These are phyloP conservation scores for Odontesthes bonariensis DNA, from an alignment of 2,113 vertebrate genomes.

Conservation along the genomic window DNA sequence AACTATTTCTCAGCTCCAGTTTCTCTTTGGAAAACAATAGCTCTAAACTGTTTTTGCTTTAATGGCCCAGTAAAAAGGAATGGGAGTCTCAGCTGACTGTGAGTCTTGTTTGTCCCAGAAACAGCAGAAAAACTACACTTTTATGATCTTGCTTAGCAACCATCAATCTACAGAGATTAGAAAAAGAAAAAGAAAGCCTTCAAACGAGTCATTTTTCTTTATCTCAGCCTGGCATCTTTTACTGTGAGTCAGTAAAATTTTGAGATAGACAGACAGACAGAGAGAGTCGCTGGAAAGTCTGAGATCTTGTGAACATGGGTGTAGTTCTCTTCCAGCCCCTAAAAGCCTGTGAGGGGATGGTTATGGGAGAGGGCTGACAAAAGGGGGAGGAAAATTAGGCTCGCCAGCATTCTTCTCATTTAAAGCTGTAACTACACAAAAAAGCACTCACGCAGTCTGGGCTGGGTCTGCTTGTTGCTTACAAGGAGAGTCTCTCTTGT, in stretches of 20 bases:
- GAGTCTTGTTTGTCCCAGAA: conserved; percentile 56
- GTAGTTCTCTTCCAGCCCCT: conserved; percentile 74
- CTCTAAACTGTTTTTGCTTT: conserved; percentile 73
- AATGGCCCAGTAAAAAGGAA: conserved; percentile 59
- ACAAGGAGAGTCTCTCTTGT: conserved; percentile 79
- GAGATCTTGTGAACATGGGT: conserved; percentile 76
- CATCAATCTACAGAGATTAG: conserved; percentile 11
- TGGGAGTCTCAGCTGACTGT: conserved; percentile 43
- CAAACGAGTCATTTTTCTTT: conserved; percentile 22
- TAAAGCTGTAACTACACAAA: conserved; percentile 82
- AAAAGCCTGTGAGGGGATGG: conserved; percentile 80
- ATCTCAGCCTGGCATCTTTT: conserved; percentile 20
- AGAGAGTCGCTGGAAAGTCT: conserved; percentile 50
- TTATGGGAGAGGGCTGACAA: conserved; percentile 82
- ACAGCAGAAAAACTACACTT: conserved; percentile 71
- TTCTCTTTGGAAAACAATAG: conserved; percentile 44
- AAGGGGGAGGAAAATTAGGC: conserved; percentile 85
- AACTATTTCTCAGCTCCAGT: neutral
- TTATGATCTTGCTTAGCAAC: conserved; percentile 71
- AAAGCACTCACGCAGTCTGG: conserved; percentile 74
- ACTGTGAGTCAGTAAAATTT: neutral
- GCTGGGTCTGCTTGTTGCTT: conserved; percentile 83
- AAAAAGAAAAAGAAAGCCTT: conserved; percentile 23
- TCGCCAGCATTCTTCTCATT: conserved; percentile 85
- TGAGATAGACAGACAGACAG: conserved; percentile 4